Base-by-base conservation (phyloP, 2,113 vertebrate species). In the Trichomycterus rosablanca region DNA sequence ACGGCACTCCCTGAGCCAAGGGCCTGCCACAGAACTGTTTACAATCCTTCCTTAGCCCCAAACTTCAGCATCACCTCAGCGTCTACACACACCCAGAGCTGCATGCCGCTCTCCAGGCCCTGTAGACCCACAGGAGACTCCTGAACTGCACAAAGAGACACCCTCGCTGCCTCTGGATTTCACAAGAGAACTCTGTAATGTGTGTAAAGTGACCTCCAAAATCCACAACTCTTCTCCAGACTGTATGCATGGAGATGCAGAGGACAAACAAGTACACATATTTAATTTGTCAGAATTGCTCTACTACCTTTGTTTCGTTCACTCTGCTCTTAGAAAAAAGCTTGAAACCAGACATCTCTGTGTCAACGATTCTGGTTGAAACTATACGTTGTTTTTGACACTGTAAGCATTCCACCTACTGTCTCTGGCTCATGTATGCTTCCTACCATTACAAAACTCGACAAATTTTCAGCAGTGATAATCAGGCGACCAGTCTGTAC, bases 11-110 rank as follows among this genome's bases (percentile, higher is more conserved):
- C 30, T 46, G 40, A 53, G 49, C 56, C 30, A 55, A 55, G 59
- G 48, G 48, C 63, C 59, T 63, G 49, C 60, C 44, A 54, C 43
- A 59, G 46, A 70, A 70, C 71, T 66, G 82, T 85, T 86, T 84
- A 86, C 80, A 83, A 59, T 67, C 68, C 65, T 57, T 10, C 18
- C 24, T 24, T 34, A 16, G 39, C 63, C 15, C 45, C 26, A 59
- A n/a, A n/a, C n/a, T n/a, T n/a, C n/a, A n/a, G n/a, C n/a, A n/a
- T n/a, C n/a, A n/a, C n/a, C n/a, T n/a, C n/a, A n/a, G n/a, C n/a
- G n/a, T 52, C 24, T 28, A 24, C 43, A 30, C 44, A 24, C 18
- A 26, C 52, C 32, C 49, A 45, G 61, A 76, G 70, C 70, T 56
- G 58, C 63, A 61, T 73, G 67, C 60, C 73, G 67, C 45, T 51